Base-by-base conservation (phyloP, 2,113 vertebrate genomes). In the Oenanthe melanoleuca region DNA sequence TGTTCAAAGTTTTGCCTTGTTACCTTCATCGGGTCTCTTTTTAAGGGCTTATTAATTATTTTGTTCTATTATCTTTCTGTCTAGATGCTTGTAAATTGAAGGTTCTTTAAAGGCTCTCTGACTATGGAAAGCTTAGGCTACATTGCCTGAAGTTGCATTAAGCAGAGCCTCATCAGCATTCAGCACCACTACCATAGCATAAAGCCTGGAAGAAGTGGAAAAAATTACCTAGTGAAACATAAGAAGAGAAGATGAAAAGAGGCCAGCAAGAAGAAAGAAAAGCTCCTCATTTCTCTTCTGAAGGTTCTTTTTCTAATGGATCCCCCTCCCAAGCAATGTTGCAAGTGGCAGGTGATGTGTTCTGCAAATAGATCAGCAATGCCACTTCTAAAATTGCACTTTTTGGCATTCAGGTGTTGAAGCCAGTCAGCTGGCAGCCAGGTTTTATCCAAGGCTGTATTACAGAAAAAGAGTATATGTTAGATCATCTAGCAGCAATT, bases 281-380 rank as follows among this genome's bases (percentile, higher is more conserved):
- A 90, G 20, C 75, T 74, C 59, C 75, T 89, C 55, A 73, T 71
- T 34, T 80, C 83, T 92, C 65, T 70, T 91, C 64, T 88, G 71
- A 81, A 90, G 73, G 31, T 81, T 81, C 77, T 95, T 79, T 93
- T 82, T 78, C 87, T 95, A 96, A 96, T 92, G 88, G 80, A 88
- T 95, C 71, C 56, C 63, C 75, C 89, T 92, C 88, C 88, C 80
- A 84, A 65, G 65, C 40, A 95, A 38, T 86, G 93, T 86, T 81
- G 72, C 6, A 0, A 92, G 74, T 91, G 50, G 59, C 64, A 92
- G 64, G 80, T 67, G 79, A 97, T 87, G 57, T 84, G 74, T 96
- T 96, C 88, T 91, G 94, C 96, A 97, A 95, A 97, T 89, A 96
- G 86, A 96, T 95, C 78, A 80, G 88, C 80, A 95, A 93, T 96